These are phyloP conservation scores for Miltochrista miniata DNA, from an alignment of 2,888 invertebrate species.

Conservation along the genomic window DNA sequence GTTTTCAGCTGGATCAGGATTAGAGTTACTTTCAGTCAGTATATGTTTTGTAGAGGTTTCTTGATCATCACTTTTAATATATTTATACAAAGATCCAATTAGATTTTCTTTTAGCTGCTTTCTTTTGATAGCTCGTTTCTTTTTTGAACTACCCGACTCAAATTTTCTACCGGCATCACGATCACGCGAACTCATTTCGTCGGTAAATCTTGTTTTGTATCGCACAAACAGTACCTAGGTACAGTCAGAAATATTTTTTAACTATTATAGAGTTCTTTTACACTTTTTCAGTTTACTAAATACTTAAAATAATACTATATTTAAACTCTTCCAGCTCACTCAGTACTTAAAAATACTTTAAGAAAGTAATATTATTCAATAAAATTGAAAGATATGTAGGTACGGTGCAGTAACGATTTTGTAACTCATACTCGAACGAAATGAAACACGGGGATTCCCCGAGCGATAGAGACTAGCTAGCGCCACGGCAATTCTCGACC, in stretches of 20 bases:
- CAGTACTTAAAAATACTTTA: slow-evolving; percentile 8
- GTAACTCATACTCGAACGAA: slow-evolving; percentile 9
- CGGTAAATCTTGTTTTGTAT: slow-evolving; percentile 15
- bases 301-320: not conserved
- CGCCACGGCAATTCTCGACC: too few species aligned
- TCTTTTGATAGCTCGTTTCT: slow-evolving; percentile 6
- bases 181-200: slow-evolving; percentile 19
- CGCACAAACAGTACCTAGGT: too few species aligned
- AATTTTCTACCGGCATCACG: slow-evolving; percentile 18
- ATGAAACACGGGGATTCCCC: slow-evolving; percentile 1
- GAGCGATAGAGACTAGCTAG: not conserved
- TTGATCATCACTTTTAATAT: too few species aligned
- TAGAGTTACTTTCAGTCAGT: too few species aligned
- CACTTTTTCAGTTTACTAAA: too few species aligned
- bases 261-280: too few species aligned
- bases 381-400: too few species aligned
- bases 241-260: slow-evolving; percentile 4
- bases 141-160: slow-evolving; percentile 17
- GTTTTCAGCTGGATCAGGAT: slow-evolving; percentile 14
- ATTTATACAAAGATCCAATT: slow-evolving; percentile 16
- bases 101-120: slow-evolving; percentile 15
- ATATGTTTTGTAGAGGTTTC: slow-evolving; percentile 11
- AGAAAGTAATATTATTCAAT: slow-evolving; percentile 10
- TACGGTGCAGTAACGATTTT: slow-evolving; percentile 6
- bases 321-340: slow-evolving; percentile 4